Conservation (phyloP, 1,140 invertebrate species). For the Chelonus insularis region DNA sequence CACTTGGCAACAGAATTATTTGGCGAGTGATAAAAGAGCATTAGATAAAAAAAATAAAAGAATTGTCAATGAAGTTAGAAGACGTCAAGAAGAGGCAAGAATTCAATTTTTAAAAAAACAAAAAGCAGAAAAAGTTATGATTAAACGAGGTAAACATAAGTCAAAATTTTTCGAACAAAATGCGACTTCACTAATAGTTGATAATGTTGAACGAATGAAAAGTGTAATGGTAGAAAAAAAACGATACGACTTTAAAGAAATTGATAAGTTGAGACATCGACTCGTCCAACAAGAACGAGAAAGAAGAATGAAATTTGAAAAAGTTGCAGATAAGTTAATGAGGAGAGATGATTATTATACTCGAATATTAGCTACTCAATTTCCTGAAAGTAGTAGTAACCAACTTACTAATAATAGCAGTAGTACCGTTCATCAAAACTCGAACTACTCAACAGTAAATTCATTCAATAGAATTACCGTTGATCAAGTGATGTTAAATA, state of each 20-base stretch:
- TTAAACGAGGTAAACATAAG: too few relatives aligned
- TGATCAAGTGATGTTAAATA: neutral
- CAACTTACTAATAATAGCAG: too few relatives aligned
- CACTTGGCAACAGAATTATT: slow-evolving; percentile 41
- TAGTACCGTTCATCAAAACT: too few relatives aligned
- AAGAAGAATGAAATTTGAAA: slow-evolving; percentile 46
- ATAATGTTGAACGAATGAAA: slow-evolving; percentile 52
- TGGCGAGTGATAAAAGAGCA: slow-evolving; percentile 33
- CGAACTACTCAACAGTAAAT: neutral
- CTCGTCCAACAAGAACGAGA: slow-evolving; percentile 51
- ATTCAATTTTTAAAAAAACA: slow-evolving; percentile 40
- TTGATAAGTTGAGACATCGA: slow-evolving; percentile 51
- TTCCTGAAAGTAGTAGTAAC: slow-evolving; percentile 31
- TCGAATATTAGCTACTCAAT: slow-evolving; percentile 26
- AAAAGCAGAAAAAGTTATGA: too few relatives aligned
- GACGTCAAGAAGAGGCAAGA: slow-evolving; percentile 37
- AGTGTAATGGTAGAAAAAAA: slow-evolving; percentile 52
- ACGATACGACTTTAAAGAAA: slow-evolving; percentile 46
- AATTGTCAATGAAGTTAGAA: slow-evolving; percentile 32
- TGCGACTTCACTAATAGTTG: slow-evolving; percentile 43
- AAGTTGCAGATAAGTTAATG: slow-evolving; percentile 30
- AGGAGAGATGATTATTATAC: slow-evolving; percentile 29
- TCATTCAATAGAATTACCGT: neutral
- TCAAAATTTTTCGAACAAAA: slow-evolving; percentile 43
- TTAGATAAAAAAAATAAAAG: slow-evolving; percentile 35